phyloP scores from a whole-genome alignment of 2,888 invertebrate species.

The Copidosoma aretas region DNA sequence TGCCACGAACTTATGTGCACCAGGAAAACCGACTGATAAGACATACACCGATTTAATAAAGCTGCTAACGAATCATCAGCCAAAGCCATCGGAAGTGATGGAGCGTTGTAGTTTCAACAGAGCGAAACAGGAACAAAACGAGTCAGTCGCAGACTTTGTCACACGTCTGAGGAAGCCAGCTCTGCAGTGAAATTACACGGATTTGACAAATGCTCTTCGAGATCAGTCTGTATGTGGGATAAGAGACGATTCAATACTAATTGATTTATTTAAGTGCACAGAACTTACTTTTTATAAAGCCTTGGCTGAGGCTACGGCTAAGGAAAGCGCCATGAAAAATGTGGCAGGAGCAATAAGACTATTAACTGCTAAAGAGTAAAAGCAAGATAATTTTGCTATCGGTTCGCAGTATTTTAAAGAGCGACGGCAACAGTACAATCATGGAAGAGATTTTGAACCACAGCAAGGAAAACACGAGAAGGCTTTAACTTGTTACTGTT shows the following conservation, averaged over 20 bases:
- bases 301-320: not conserved
- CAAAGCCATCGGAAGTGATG: constrained; percentile 37
- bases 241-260: not conserved
- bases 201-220: not conserved
- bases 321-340: not conserved
- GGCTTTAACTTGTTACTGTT: constrained; percentile 25
- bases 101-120: constrained; percentile 34
- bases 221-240: constrained; percentile 6
- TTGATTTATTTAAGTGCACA: constrained; percentile 4
- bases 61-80: constrained; percentile 37
- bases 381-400: constrained; percentile 26
- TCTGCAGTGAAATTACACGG: not conserved
- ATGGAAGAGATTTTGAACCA: constrained; percentile 1
- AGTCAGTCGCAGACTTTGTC: constrained; percentile 19
- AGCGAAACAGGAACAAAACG: constrained; percentile 19
- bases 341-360: not conserved
- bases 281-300: constrained; percentile 6
- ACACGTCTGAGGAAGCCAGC: constrained; percentile 50
- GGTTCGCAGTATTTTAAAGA: not conserved
- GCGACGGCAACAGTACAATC: not conserved
- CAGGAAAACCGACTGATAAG: constrained; percentile 33
- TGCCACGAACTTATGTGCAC: constrained; percentile 37
- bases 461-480: constrained; percentile 5
- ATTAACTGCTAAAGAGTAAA: constrained; percentile 11
- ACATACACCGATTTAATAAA: constrained; percentile 35